Evolutionary conservation across 2,113 vertebrate species (phyloP).

Genomic region (Aix galericulata): DNA sequence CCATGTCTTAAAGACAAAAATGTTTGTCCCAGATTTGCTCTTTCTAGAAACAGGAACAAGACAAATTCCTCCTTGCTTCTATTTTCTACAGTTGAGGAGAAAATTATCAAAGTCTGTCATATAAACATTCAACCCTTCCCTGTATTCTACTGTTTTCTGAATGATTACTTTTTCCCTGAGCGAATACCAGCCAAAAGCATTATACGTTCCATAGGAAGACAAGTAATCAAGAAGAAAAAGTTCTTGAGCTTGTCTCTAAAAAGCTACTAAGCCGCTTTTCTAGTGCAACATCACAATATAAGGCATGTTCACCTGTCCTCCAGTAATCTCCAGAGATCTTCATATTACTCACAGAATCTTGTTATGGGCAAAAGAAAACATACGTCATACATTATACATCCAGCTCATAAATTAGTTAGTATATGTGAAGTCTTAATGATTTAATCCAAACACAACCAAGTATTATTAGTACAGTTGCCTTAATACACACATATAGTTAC

Average conservation of each 20-base stretch:
- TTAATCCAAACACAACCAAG: neutral
- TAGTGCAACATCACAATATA: neutral
- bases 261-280: neutral
- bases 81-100: neutral
- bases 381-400: no score
- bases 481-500: neutral
- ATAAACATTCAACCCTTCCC: neutral
- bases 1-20: neutral
- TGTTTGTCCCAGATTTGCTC: neutral
- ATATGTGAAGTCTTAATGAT: no score
- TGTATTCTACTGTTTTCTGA: neutral
- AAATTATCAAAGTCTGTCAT: neutral
- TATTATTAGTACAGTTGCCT: no score
- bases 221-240: neutral
- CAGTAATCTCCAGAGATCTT: neutral
- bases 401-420: no score
- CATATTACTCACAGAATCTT: neutral
- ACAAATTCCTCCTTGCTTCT: neutral
- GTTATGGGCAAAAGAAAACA: no score
- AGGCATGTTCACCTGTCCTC: neutral
- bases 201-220: neutral
- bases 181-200: neutral
- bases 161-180: neutral
- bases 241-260: neutral
- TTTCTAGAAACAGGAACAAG: neutral